phyloP scores from a whole-genome alignment of 2,888 invertebrate species.

The Macrosiphum euphorbiae region DNA sequence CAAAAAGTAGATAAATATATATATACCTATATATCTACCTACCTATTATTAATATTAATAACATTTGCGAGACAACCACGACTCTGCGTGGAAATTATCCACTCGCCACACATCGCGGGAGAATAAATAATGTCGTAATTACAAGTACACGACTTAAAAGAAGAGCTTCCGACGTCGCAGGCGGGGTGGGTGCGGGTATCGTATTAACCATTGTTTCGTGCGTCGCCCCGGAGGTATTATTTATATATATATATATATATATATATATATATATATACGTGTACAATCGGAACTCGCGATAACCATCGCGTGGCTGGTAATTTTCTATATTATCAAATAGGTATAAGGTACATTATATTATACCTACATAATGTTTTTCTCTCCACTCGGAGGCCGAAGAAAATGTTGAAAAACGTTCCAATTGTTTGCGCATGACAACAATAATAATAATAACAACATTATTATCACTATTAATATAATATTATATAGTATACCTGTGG shows the following conservation, averaged over 20 bases:
- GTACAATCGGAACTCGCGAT: not conserved
- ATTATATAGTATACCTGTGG: not conserved
- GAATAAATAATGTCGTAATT: constrained; percentile 30
- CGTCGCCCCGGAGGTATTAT: not conserved
- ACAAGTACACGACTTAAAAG: constrained; percentile 26
- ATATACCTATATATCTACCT: not conserved
- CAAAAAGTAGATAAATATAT: not conserved
- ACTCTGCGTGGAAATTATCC: constrained; percentile 23
- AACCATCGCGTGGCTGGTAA: not conserved
- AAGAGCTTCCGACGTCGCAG: constrained; percentile 7
- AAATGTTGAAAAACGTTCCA: constrained; percentile 43
- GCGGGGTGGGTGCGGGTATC: not conserved
- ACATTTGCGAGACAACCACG: not conserved
- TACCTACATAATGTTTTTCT: not conserved
- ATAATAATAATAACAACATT: not conserved
- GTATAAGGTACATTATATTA: not conserved
- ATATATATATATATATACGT: not conserved
- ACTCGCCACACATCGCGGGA: constrained; percentile 15
- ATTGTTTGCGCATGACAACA: not conserved
- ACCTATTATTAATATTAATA: not conserved
- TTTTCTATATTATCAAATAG: not conserved
- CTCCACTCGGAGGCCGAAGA: not conserved
- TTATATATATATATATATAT: not conserved
- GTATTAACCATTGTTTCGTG: constrained; percentile 51
- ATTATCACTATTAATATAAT: not conserved